phyloP scores from a whole-genome alignment of 1,140 invertebrate species.

The Brachionus manjavacas region DNA sequence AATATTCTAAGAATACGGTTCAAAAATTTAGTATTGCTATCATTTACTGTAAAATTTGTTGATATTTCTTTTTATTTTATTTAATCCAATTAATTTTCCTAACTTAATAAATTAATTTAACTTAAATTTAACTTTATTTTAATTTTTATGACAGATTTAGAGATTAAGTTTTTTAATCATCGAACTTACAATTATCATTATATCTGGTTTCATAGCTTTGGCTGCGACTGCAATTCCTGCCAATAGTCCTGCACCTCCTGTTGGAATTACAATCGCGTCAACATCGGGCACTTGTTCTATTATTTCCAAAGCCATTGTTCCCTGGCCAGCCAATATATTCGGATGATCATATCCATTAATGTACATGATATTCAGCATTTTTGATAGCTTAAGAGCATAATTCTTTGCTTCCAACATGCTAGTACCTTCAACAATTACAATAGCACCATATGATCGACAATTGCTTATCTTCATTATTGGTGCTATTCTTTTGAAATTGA shows the following conservation, averaged over 20 bases:
- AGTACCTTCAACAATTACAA: conserved; percentile 73
- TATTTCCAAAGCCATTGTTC: conserved; percentile 84
- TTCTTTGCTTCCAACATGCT: conserved; percentile 69
- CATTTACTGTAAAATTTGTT: no score
- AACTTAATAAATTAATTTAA: no score
- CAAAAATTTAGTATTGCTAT: no score
- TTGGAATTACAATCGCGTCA: conserved; percentile 67
- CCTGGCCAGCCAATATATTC: conserved; percentile 84
- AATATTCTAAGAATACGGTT: no score
- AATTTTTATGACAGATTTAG: no score
- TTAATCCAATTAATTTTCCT: no score
- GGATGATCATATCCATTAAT: conserved; percentile 72
- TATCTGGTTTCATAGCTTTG: conserved; percentile 74
- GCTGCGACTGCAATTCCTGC: conserved; percentile 79
- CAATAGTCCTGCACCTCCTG: conserved; percentile 78
- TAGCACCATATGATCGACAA: conserved; percentile 75
- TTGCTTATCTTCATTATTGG: conserved; percentile 88
- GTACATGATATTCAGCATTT: conserved; percentile 14
- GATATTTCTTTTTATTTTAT: no score
- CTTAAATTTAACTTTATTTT: no score
- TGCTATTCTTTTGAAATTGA: conserved; percentile 60
- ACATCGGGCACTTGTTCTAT: conserved; percentile 68
- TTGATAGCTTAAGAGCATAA: conserved; percentile 33
- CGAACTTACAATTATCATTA: conserved; percentile 59
- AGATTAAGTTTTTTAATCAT: not conserved